Conservation (phyloP, 1,140 invertebrate species). For the Oncopodura yosiiana region DNA sequence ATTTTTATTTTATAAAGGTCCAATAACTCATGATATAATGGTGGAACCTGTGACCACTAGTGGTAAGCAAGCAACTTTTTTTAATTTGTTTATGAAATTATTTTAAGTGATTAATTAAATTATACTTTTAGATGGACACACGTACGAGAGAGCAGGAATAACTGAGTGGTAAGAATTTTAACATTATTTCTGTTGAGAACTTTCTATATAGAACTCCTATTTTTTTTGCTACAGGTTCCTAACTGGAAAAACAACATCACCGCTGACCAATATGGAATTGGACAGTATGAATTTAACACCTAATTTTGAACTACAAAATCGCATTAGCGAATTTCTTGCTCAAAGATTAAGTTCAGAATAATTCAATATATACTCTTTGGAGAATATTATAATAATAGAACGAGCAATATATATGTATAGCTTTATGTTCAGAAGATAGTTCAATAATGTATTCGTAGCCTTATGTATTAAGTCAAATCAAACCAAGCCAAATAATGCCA, state of each 20-base stretch:
- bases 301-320: slow-evolving; percentile 44
- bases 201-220: too few species aligned
- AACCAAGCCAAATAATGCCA: too few species aligned
- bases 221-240: too few species aligned
- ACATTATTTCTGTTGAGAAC: too few species aligned
- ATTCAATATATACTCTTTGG: too few species aligned
- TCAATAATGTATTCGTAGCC: too few species aligned
- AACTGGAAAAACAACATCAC: slow-evolving; percentile 59
- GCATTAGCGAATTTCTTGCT: slow-evolving; percentile 35
- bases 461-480: too few species aligned
- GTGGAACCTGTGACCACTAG: slow-evolving; percentile 61
- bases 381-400: too few species aligned
- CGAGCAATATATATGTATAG: too few species aligned
- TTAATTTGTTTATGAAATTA: background rate
- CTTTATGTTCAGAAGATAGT: too few species aligned
- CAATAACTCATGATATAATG: slow-evolving; percentile 72
- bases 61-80: slow-evolving; percentile 41
- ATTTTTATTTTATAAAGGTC: too few species aligned
- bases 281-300: slow-evolving; percentile 48
- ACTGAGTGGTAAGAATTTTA: too few species aligned
- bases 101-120: slow-evolving; percentile 1
- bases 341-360: slow-evolving; percentile 29
- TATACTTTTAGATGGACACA: slow-evolving; percentile 56
- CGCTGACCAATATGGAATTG: slow-evolving; percentile 61
- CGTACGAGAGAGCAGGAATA: slow-evolving; percentile 64